Conservation (phyloP, 2,797 vertebrate species). For the Kryptolebias ocellatus region DNA sequence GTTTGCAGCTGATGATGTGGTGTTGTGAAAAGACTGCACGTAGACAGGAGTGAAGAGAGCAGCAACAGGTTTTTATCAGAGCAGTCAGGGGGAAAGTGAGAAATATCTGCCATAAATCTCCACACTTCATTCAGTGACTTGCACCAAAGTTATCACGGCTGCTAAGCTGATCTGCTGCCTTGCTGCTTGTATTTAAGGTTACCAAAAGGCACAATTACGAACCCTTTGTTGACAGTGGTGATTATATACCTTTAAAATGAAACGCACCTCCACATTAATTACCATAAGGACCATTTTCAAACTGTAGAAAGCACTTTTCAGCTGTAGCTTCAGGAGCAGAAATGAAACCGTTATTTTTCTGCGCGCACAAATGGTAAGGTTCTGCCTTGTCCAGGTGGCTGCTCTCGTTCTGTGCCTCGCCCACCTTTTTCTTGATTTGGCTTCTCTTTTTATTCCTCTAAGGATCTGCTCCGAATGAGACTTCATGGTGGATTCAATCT, state of each 20-base stretch:
- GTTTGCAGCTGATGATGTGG: not conserved
- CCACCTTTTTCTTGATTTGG: not conserved
- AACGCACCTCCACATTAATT: too few relatives aligned
- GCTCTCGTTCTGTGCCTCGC: not conserved
- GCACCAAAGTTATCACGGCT: not conserved
- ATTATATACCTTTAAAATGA: too few relatives aligned
- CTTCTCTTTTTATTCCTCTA: not conserved
- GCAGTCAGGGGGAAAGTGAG: not conserved
- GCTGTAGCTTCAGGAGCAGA: not conserved
- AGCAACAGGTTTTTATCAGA: not conserved
- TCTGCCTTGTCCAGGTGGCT: not conserved
- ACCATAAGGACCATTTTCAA: not conserved
- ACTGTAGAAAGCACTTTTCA: not conserved
- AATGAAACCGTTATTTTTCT: not conserved
- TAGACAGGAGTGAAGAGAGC: not conserved
- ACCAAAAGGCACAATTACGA: not conserved
- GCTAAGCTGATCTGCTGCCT: not conserved
- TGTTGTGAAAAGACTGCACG: not conserved
- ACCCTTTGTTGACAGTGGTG: too few relatives aligned
- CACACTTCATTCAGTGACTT: not conserved
- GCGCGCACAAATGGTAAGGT: not conserved
- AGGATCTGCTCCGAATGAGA: not conserved
- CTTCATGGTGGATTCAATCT: not conserved
- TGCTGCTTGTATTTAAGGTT: not conserved
- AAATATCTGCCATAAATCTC: not conserved